Evolutionary conservation across 2,888 invertebrate species (phyloP), one percentile per base, ranked within the genome.

Genomic region (Apodemia hepburni): DNA sequence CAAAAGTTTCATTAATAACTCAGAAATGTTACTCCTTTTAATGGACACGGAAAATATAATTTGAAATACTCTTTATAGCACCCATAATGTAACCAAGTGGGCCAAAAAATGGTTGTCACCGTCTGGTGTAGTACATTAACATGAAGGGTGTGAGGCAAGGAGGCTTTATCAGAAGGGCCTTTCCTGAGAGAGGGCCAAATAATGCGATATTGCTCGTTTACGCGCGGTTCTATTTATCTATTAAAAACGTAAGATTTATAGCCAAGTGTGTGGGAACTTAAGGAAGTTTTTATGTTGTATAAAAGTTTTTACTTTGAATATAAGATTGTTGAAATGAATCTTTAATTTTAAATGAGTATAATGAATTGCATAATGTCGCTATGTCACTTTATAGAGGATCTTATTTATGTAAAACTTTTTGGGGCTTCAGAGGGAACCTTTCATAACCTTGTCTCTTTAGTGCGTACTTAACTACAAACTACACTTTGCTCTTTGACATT

Each of bases 131-230:
- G 82, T 90, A 87, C 88, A 90, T 90, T 91, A 90, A 87, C 87
- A 89, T 90, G 87, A 84, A 84, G 87, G 85, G 89, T 88, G 88
- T 87, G 88, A 86, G 91, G 87, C 75, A 78, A 84, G 88, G 87
- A 83, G 89, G 86, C 78, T 87, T 89, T 90, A 90, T 90, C 91
- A 88, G 84, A 81, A 88, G 88, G 87, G 87, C 89, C 90, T 87
- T 91, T 90, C 89, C 89, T 87, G n/a, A n/a, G 89, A 88, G 91
- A 86, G 90, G 85, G 79, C 87, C 89, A 87, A 89, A 91, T 90
- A 90, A 91, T 90, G 89, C 81, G 88, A 91, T 91, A 91, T 90
- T 90, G 89, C 91, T 90, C 90, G 91, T 91, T 91, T 90, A 87
- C 85, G 89, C 86, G 84, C 86, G 86, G 86, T 81, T 87, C 91